phyloP scores from a whole-genome alignment of 2,797 vertebrate species.

The Macrochelys suwanniensis region DNA sequence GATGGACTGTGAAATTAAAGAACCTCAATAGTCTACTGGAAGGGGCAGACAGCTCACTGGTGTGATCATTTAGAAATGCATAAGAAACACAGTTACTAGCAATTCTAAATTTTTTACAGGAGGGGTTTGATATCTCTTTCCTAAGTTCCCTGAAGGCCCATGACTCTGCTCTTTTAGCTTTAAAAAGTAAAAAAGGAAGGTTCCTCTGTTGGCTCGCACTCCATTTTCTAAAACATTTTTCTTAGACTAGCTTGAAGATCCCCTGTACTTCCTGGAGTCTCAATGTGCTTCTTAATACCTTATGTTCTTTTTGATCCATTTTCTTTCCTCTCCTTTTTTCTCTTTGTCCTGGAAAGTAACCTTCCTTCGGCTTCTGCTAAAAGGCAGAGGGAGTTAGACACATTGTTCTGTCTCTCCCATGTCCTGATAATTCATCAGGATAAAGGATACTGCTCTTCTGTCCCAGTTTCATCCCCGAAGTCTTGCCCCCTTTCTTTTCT shows the following conservation, averaged over 20 bases:
- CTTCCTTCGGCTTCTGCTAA: background rate
- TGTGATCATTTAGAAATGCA: background rate
- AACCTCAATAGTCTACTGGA: background rate
- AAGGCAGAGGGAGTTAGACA: background rate
- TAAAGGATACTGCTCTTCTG: background rate
- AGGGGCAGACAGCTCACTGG: background rate
- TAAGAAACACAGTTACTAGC: background rate
- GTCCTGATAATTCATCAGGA: background rate
- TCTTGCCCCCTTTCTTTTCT: background rate
- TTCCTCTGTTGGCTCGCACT: background rate
- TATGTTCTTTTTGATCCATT: background rate
- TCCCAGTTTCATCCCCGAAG: background rate
- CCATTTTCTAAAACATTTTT: background rate
- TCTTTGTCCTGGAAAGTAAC: background rate
- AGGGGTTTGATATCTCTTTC: background rate
- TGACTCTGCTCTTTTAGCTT: background rate
- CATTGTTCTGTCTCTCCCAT: background rate
- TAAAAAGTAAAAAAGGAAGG: background rate
- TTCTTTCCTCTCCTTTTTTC: constrained; percentile 4
- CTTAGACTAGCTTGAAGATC: background rate
- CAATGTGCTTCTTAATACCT: background rate
- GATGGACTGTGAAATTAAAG: background rate
- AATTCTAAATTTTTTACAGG: background rate
- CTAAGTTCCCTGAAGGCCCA: background rate
- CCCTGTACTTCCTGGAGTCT: background rate